A percentile compares a stretch with the other conserved stretches of the same genome.
Evolutionary conservation across 2,888 invertebrate species (phyloP).

Genomic region (Dryocosmus kuriphilus): DNA sequence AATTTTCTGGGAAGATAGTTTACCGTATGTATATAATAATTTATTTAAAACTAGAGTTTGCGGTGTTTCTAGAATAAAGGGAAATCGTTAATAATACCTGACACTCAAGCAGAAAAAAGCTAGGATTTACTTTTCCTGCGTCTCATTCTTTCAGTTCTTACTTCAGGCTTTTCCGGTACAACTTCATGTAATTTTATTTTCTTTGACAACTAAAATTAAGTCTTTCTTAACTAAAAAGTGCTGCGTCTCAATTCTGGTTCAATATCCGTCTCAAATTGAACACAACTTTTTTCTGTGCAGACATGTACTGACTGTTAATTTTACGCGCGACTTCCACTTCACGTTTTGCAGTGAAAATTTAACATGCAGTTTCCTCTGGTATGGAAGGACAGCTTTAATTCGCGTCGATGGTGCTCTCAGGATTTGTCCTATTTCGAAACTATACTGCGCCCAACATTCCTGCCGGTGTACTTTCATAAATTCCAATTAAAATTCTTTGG

Average conservation of each 20-base stretch:
- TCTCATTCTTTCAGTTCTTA: too few species aligned
- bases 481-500: constrained; percentile 29
- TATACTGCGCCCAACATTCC: not conserved
- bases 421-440: constrained; percentile 3
- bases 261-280: too few species aligned
- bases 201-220: too few species aligned
- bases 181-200: too few species aligned
- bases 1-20: too few species aligned
- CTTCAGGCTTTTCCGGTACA: too few species aligned
- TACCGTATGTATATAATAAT: not conserved
- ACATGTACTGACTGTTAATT: not conserved
- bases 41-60: not conserved
- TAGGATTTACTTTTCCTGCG: too few species aligned
- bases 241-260: too few species aligned
- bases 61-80: too few species aligned
- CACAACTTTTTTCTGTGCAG: too few species aligned
- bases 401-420: not conserved
- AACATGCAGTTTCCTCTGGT: not conserved
- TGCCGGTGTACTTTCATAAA: constrained; percentile 24
- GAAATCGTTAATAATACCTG: not conserved
- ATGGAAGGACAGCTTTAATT: constrained; percentile 7
- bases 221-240: too few species aligned
- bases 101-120: too few species aligned
- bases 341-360: not conserved
- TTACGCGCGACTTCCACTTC: not conserved